Conservation (phyloP, 1,140 invertebrate species). For the Plodia interpunctella region DNA sequence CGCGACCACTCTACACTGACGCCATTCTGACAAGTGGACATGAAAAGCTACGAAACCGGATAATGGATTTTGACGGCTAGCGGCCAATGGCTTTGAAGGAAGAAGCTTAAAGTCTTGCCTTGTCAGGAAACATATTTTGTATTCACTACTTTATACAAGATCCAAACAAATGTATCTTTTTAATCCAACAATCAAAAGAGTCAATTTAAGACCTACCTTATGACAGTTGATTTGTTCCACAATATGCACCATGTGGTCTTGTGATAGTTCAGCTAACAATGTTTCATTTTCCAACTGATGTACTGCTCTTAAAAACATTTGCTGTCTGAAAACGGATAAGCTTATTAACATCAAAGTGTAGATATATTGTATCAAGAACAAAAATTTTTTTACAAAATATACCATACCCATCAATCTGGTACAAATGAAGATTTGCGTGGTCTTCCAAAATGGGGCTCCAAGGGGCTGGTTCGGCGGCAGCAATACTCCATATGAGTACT, state of each 20-base stretch:
- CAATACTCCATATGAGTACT: slow-evolving; percentile 61
- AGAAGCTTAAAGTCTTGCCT: no score
- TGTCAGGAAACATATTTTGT: no score
- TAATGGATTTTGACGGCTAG: no score
- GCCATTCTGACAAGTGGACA: slow-evolving; percentile 58
- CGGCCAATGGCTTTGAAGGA: no score
- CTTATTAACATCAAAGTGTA: no score
- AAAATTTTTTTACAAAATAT: background rate
- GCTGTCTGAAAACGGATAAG: slow-evolving; percentile 39
- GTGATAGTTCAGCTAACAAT: slow-evolving; percentile 52
- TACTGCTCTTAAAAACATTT: slow-evolving; percentile 48
- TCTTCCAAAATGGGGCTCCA: slow-evolving; percentile 70
- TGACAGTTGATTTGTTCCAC: slow-evolving; percentile 56
- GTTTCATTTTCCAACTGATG: slow-evolving; percentile 68
- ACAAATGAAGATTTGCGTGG: slow-evolving; percentile 69
- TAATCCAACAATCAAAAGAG: no score
- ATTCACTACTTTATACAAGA: no score
- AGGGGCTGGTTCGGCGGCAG: slow-evolving; percentile 60
- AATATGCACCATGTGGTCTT: slow-evolving; percentile 51
- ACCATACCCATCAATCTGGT: slow-evolving; percentile 58
- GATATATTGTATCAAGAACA: no score
- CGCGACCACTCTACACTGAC: slow-evolving; percentile 58
- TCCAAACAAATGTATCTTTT: no score
- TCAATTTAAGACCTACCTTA: slow-evolving; percentile 35
- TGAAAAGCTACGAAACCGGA: no score